These are phyloP conservation scores for Poecile montanus DNA, from an alignment of 2,797 vertebrate genomes.

Conservation along the genomic window DNA sequence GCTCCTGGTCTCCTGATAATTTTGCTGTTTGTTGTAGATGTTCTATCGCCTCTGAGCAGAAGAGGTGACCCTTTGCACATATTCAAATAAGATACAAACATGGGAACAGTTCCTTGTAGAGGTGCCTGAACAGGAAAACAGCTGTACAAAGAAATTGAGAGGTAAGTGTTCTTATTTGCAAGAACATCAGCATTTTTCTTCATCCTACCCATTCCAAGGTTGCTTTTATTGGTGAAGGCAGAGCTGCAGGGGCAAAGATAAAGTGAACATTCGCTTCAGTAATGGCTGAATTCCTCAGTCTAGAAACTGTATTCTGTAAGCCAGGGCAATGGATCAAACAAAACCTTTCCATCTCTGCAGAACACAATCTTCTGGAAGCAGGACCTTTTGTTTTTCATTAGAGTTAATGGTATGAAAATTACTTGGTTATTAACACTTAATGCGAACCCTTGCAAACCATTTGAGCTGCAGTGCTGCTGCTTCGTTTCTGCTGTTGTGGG, in stretches of 20 bases:
- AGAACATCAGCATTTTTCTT: background rate
- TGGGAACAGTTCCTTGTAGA: background rate
- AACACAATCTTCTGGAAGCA: background rate
- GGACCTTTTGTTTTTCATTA: background rate
- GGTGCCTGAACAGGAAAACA: background rate
- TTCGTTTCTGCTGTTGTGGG: slow-evolving; percentile 17
- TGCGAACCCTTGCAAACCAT: background rate
- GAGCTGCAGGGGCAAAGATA: background rate
- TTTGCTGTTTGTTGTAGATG: background rate
- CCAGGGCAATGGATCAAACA: background rate
- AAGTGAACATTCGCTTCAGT: background rate
- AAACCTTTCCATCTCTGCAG: background rate
- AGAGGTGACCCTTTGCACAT: background rate
- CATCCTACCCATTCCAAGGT: background rate
- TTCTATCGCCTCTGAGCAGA: background rate
- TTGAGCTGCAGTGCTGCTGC: background rate
- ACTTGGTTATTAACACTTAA: slow-evolving; percentile 38
- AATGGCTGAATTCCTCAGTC: background rate
- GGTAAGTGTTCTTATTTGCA: background rate
- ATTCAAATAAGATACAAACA: background rate
- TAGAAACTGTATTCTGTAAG: background rate
- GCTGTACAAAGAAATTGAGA: background rate
- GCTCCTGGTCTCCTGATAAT: background rate
- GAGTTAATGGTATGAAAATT: slow-evolving; percentile 6
- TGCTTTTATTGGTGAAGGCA: background rate